Base-by-base conservation (phyloP, 1,140 invertebrate species). In the Drosophila neocordata region DNA sequence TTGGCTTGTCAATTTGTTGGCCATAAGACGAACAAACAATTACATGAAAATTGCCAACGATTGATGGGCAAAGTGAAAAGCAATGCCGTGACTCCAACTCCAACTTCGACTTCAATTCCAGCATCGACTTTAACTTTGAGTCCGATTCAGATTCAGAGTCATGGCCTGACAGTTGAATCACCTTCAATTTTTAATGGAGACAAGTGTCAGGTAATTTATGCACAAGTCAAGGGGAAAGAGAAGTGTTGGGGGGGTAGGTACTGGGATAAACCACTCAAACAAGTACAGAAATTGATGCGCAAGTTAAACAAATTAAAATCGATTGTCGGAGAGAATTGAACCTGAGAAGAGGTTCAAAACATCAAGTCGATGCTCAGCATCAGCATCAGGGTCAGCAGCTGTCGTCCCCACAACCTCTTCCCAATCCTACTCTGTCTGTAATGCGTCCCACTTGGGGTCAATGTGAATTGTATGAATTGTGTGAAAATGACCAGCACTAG, bases 201-300 rank as follows among this genome's bases (percentile, higher is more conserved):
- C 87, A 90, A 90, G 87, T 90, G 87, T 90, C 87, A 80, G 64
- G 87, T 87, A 90, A 90, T 90, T 90, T 90, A 90, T 87, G 79
- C 83, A 88, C 83, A 88, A 88, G 70, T 52, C 6, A 59, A 31
- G 48, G 38, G 8, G 35, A 5, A 6, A 38, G 7, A 38, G 52
- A 8, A 13, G 8, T 4, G 9, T 20, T 22, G 2, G 13, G 35
- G 9, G 13, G 37, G 22, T 4, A 18, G 7, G 37, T 2, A 8
- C 31, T 51, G 52, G 64, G 64, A 55, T 35, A 72, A 48, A 48
- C 15, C 15, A 48, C 77, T 66, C 66, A 82, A 88, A 87, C 79
- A 76, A 88, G 79, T 76, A 24, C 79, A 74, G 76, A 88, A 88
- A 88, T 88, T 88, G 83, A 83, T 88, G 83, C 84, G 88, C 83